Evolutionary conservation across 2,113 vertebrate species (phyloP).

Genomic region (Ondatra zibethicus): DNA sequence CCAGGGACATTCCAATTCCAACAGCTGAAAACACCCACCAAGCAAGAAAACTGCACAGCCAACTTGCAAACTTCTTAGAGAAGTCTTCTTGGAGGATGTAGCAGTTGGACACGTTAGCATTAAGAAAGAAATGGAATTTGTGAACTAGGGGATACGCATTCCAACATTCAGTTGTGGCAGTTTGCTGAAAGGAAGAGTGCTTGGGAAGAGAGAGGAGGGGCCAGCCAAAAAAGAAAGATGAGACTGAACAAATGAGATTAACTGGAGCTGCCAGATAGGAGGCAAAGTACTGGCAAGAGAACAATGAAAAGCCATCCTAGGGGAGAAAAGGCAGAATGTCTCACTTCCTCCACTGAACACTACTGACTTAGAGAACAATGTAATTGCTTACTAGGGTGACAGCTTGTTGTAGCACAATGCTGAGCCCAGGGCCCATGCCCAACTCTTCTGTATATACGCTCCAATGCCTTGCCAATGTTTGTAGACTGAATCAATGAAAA

Average conservation of each 20-base stretch:
- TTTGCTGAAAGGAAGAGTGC: not conserved
- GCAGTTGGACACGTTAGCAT: not conserved
- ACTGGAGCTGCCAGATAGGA: conserved; percentile 6
- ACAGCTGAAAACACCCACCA: not conserved
- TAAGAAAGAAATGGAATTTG: conserved; percentile 19
- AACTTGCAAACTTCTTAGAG: not conserved
- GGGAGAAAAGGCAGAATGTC: conserved; percentile 40
- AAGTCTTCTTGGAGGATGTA: conserved; percentile 24
- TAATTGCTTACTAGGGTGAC: conserved; percentile 1
- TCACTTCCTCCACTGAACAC: not conserved
- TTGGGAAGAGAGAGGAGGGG: conserved; percentile 1
- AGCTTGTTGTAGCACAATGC: not conserved
- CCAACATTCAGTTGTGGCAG: not conserved
- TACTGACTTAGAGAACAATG: not conserved
- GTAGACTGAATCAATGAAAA: not conserved
- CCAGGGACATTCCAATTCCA: not conserved
- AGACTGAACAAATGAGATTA: conserved; percentile 37
- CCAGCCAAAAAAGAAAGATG: conserved; percentile 30
- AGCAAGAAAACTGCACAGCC: not conserved
- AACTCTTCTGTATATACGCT: not conserved
- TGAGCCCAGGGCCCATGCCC: not conserved
- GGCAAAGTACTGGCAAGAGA: conserved; percentile 16
- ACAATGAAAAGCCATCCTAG: conserved; percentile 35
- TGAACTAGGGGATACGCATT: not conserved
- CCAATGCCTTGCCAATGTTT: not conserved